A percentile compares a stretch with the other conserved stretches of the same genome.
Evolutionary conservation across 2,113 vertebrate genomes (phyloP).

Genomic region (Phalacrocorax pelagicus): DNA sequence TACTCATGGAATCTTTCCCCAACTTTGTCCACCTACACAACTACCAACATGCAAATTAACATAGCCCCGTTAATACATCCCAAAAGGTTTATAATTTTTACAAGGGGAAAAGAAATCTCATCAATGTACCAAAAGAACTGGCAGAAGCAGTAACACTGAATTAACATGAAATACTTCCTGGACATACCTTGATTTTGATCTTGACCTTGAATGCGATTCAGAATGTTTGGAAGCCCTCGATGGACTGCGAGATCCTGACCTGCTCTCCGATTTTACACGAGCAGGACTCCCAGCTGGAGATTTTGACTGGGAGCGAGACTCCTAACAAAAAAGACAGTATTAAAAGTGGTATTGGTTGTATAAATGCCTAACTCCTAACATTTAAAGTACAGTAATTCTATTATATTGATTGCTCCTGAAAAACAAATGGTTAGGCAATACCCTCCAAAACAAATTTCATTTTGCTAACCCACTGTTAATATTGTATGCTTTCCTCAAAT

Average conservation of each 20-base stretch:
- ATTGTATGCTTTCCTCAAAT: conserved; percentile 80
- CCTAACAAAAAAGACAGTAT: conserved; percentile 87
- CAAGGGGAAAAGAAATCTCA: neutral
- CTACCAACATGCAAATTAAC: neutral
- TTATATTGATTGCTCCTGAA: conserved; percentile 84
- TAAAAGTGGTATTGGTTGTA: conserved; percentile 82
- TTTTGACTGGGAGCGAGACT: conserved; percentile 91
- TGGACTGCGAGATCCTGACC: conserved; percentile 88
- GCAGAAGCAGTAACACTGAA: neutral
- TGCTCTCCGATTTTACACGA: conserved; percentile 89
- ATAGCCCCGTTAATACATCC: neutral
- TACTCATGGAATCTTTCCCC: neutral
- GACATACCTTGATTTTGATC: conserved; percentile 90
- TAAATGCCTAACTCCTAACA: conserved; percentile 83
- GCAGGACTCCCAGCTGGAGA: conserved; percentile 89
- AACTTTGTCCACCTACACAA: neutral
- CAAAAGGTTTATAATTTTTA: neutral
- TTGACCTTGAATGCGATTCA: conserved; percentile 87
- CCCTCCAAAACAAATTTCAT: conserved; percentile 82
- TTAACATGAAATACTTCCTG: neutral
- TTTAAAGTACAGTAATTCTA: conserved; percentile 80
- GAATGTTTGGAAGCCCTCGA: conserved; percentile 88
- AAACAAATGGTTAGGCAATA: conserved; percentile 83
- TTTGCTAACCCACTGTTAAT: conserved; percentile 83
- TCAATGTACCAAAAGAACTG: neutral